These are phyloP conservation scores for Deroplatys truncata DNA, from an alignment of 2,888 invertebrate genomes.

Conservation along the genomic window DNA sequence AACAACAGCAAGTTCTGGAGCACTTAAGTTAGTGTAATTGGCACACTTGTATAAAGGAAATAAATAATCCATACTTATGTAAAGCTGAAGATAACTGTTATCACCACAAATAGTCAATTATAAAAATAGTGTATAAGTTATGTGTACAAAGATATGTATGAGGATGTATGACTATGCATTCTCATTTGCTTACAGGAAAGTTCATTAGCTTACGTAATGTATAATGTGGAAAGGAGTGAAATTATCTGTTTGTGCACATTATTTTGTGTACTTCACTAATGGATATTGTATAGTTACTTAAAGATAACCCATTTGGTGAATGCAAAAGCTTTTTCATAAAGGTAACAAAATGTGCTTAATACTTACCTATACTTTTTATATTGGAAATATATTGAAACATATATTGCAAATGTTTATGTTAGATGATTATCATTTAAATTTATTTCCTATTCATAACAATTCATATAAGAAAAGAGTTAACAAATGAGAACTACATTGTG, in stretches of 20 bases:
- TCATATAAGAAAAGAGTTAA: no score
- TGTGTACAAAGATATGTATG: neutral
- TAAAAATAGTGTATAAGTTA: neutral
- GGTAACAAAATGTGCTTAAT: no score
- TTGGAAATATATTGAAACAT: no score
- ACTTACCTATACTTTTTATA: no score
- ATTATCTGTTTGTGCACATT: neutral
- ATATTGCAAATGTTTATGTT: no score
- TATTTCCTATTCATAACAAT: no score
- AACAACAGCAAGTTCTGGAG: neutral
- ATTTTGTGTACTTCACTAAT: neutral
- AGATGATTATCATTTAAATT: no score
- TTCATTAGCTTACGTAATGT: neutral
- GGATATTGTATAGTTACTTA: neutral
- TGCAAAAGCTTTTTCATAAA: neutral
- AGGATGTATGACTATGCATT: neutral
- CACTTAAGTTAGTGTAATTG: neutral
- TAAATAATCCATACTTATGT: neutral
- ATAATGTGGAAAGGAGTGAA: neutral
- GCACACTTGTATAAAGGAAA: neutral
- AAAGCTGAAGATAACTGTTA: neutral
- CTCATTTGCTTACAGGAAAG: neutral
- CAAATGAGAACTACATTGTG: no score
- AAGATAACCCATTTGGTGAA: neutral
- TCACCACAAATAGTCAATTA: neutral